phyloP scores from a whole-genome alignment of 2,888 invertebrate genomes.

The Frankliniella intonsa region DNA sequence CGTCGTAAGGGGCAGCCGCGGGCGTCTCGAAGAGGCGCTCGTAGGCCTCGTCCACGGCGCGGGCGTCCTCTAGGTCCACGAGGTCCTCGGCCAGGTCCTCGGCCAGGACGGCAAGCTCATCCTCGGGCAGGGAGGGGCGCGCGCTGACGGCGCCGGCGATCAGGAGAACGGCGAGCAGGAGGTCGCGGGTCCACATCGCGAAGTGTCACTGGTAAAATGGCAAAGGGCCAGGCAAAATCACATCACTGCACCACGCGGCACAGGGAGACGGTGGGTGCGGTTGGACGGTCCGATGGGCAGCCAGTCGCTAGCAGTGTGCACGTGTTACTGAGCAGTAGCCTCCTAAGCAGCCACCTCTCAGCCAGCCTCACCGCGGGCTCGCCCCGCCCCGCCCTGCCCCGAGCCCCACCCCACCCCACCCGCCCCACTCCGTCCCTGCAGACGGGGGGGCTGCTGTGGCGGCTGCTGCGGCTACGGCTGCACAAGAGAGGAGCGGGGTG shows the following conservation, averaged over 20 bases:
- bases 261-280: not conserved
- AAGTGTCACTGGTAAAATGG: not conserved
- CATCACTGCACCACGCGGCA: not conserved
- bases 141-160: not conserved
- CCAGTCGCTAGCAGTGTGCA: not conserved
- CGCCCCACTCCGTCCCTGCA: not conserved
- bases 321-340: slow-evolving; percentile 10
- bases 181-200: not conserved
- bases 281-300: not conserved
- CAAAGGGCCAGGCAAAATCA: not conserved
- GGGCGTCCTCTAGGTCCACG: slow-evolving; percentile 8
- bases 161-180: not conserved
- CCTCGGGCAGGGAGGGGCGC: not conserved
- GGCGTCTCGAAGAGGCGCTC: not conserved
- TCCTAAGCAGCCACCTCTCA: not conserved
- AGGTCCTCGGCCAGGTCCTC: slow-evolving; percentile 1
- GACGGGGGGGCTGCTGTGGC: slow-evolving; percentile 6
- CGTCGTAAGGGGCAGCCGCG: not conserved
- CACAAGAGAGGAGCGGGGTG: not conserved
- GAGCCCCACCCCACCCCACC: not conserved
- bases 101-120: not conserved
- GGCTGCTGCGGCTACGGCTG: not conserved
- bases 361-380: not conserved
- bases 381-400: not conserved
- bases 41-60: slow-evolving; percentile 17